These are phyloP conservation scores for Misgurnus anguillicaudatus DNA, from an alignment of 2,113 vertebrate genomes.

Conservation along the genomic window DNA sequence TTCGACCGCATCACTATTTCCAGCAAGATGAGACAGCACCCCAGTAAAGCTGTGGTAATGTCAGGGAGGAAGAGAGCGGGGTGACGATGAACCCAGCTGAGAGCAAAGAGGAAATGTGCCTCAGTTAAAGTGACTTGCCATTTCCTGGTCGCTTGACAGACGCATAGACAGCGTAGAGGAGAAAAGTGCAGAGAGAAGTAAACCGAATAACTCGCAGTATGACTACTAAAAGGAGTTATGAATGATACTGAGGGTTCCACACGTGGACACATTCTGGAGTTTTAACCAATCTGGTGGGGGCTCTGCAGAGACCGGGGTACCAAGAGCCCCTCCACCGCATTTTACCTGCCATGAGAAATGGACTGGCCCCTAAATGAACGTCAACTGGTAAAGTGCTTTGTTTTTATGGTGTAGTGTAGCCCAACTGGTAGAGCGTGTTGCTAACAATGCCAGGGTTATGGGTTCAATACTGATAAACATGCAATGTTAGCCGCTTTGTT, in stretches of 20 bases:
- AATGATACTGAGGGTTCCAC: slow-evolving; percentile 36
- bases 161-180: slow-evolving; percentile 42
- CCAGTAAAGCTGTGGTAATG: slow-evolving; percentile 34
- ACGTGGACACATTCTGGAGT: slow-evolving; percentile 14
- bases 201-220: background rate
- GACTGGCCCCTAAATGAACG: slow-evolving; percentile 70
- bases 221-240: slow-evolving; percentile 11
- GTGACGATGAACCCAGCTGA: slow-evolving; percentile 44
- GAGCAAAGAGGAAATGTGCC: slow-evolving; percentile 73
- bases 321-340: slow-evolving; percentile 61
- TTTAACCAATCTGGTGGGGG: slow-evolving; percentile 18
- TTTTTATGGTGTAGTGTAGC: background rate
- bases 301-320: slow-evolving; percentile 66
- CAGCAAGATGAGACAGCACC: background rate
- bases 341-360: slow-evolving; percentile 75
- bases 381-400: slow-evolving; percentile 71
- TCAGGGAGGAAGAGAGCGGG: slow-evolving; percentile 68
- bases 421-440: no score
- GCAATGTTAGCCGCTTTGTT: no score
- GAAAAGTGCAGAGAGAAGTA: slow-evolving; percentile 27
- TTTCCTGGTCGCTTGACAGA: slow-evolving; percentile 78
- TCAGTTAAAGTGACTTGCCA: slow-evolving; percentile 77
- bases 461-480: no score
- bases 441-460: no score
- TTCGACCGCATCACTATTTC: background rate